Conservation (phyloP, 1,140 invertebrate genomes). For the Atta colombica region DNA sequence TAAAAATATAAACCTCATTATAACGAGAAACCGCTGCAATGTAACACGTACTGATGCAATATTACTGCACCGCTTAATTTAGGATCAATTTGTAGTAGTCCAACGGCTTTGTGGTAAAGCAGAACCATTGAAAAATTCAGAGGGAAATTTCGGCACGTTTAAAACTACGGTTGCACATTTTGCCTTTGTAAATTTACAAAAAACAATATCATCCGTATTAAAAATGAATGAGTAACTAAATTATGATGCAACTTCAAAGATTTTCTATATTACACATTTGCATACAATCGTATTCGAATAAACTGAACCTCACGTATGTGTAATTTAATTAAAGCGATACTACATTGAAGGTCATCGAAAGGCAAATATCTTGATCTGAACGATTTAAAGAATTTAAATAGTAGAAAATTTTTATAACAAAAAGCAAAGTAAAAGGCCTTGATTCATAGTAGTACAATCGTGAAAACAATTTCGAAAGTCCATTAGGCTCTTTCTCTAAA, state of each 20-base stretch:
- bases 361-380: not conserved
- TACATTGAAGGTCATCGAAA: not conserved
- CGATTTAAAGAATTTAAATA: not conserved
- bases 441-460: not conserved
- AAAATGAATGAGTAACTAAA: conserved; percentile 9
- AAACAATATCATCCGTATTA: not conserved
- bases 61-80: conserved; percentile 33
- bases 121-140: conserved; percentile 42
- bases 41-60: not conserved
- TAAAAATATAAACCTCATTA: conserved; percentile 50
- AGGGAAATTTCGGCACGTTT: conserved; percentile 15
- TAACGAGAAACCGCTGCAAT: not conserved
- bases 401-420: not conserved
- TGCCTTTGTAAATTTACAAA: conserved; percentile 3
- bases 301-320: not conserved
- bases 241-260: conserved; percentile 6
- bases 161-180: conserved; percentile 13
- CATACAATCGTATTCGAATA: not conserved
- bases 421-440: not conserved
- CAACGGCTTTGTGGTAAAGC: conserved; percentile 19
- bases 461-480: conserved; percentile 55
- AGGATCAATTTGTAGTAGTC: conserved; percentile 42
- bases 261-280: not conserved
- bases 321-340: conserved; percentile 5
- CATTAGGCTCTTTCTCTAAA: conserved; percentile 51